Base-by-base conservation (phyloP, 2,888 invertebrate genomes). In the Bombyx huttoni region DNA sequence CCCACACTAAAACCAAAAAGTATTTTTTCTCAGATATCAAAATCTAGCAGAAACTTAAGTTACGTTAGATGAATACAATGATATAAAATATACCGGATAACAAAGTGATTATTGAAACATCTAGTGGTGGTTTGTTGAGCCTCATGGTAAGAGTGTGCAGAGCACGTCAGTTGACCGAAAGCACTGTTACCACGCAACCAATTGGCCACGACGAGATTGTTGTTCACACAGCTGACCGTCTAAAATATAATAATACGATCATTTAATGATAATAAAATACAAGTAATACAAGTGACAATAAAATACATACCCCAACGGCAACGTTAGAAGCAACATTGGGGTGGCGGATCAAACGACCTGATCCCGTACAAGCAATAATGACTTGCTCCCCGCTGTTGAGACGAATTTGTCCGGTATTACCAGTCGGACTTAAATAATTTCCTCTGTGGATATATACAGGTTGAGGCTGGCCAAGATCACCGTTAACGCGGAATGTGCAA, bases 391-490 rank as follows among this genome's bases (percentile, higher is more conserved):
- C 81, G 1, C 66, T 54, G 50, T 63, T 74, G 7, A 86, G 67
- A 14, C 58, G 63, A 51, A 85, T 75, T 46, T 61, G 58, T 0
- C 85, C 83, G 8, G 69, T 64, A 60, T 75, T 89, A n/a, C 83
- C 81, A 34, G 56, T 66, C 1, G 86, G 73, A 1, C 59, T 54
- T 9, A 78, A 34, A 56, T 76, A 84, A 52, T 73, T 70, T 0
- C 80, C 74, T 0, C 83, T 78, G 48, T 71, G 77, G 1, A 92
- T 65, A 60, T 91, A 87, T 3, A 93, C 78, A 0, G 92, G 91
- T 65, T 92, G 92, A 0, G 90, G 91, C 54, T 88, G 86, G 0
- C 81, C 82, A 2, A 91, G 73, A 60, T 90, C 90, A 12, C 89
- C 84, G 49, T 84, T 80, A 3, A 85, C 71, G 48, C 81, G 78